Base-by-base conservation (phyloP, 2,888 invertebrate species). In the Drosophila nr. medialis region DNA sequence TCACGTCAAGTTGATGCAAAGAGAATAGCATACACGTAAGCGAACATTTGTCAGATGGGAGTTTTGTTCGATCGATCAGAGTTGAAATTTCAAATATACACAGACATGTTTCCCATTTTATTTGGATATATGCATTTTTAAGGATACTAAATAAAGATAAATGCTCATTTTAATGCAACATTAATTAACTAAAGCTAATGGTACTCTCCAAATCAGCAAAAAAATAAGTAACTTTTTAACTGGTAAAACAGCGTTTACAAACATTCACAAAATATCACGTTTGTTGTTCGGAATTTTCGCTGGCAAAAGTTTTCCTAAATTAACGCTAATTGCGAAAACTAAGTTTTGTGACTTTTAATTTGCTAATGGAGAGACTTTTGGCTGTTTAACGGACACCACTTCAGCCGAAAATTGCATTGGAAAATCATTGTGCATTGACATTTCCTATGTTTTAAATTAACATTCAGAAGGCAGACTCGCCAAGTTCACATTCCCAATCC, bases 1-100 rank as follows among this genome's bases (percentile, higher is more conserved):
- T 51, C 53, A 59, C 30, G 58, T 42, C 5, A 38, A 51, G 32
- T 69, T 50, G 49, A 58, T 45, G 15, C n/a, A 49, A 8, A 21
- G 21, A 32, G 18, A n/a, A 10, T 7, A n/a, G 6, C 27, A n/a
- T 8, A 15, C 3, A 11, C 13, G 1, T 1, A 5, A 11, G 11
- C n/a, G 11, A n/a, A 3, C 6, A n/a, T 50, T 45, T 21, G 21
- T 15, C 15, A 45, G 0, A 21, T 21, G 13, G 7, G 0, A 7
- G 7, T 21, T 42, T 13, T 21, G 21, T 15, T 21, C 7, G 7
- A 45, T 15, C 21, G 21, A 7, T 15, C 1, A 13, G 15, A 21
- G 4, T 24, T 45, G 0, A 15, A 15, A 45, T 45, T 15, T 45
- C 0, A 24, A 15, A 8, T 24, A 45, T 15, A 1, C 7, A 21